A percentile compares a stretch with the other conserved stretches of the same genome.
These are phyloP conservation scores for Drosophila nigritarsus DNA, from an alignment of 2,888 invertebrate species.

Conservation along the genomic window DNA sequence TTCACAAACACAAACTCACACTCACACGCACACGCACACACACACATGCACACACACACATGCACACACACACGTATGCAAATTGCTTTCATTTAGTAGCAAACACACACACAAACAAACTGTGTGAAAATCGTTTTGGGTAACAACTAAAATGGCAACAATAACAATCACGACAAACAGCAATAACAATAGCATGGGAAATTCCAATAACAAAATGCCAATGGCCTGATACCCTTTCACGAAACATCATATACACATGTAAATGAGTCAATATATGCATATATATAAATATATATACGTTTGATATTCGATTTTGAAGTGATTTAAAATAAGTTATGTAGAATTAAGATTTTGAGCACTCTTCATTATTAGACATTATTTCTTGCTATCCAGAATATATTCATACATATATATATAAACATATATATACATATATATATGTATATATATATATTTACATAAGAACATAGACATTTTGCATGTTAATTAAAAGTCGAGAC, in stretches of 20 bases:
- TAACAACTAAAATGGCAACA: slow-evolving; percentile 26
- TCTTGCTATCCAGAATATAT: not conserved
- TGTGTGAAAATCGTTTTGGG: slow-evolving; percentile 21
- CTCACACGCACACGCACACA: not conserved
- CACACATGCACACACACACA: not conserved
- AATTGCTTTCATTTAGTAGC: slow-evolving; percentile 23
- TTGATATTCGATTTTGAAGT: not conserved
- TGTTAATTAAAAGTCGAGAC: not conserved
- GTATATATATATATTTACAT: not conserved
- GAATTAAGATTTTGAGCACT: not conserved
- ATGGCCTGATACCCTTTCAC: slow-evolving; percentile 33
- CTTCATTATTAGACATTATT: not conserved
- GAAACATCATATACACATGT: not conserved
- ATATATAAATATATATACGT: not conserved
- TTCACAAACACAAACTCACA: slow-evolving; percentile 21
- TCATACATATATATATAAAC: not conserved
- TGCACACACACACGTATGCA: not conserved
- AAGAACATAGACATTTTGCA: not conserved
- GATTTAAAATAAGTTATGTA: not conserved
- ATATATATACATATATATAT: not conserved
- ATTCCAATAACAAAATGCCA: not conserved
- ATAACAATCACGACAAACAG: slow-evolving; percentile 33
- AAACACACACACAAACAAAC: slow-evolving; percentile 28
- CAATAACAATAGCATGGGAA: slow-evolving; percentile 1
- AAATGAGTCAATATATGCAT: not conserved